Conservation (phyloP, 2,797 vertebrate genomes). For the Enteromius mattozi region DNA sequence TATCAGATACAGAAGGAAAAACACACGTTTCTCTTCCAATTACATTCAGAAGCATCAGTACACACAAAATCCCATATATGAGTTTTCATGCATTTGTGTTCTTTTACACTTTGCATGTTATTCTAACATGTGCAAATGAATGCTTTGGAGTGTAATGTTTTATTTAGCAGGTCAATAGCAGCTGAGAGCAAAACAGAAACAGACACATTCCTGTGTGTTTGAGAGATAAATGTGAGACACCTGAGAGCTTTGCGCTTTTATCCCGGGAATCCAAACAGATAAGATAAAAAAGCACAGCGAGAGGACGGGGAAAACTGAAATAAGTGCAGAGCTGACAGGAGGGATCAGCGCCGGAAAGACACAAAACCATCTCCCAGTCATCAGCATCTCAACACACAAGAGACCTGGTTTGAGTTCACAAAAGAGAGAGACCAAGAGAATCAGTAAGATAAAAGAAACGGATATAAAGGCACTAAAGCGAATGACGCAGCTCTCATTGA, state of each 20-base stretch:
- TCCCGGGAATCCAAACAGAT: slow-evolving; percentile 2
- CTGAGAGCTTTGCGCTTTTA: background rate
- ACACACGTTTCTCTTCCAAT: too few relatives aligned
- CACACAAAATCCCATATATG: background rate
- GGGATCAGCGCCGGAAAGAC: background rate
- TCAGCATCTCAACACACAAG: background rate
- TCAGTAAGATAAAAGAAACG: background rate
- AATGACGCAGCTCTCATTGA: background rate
- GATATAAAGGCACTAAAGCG: background rate
- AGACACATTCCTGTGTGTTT: background rate
- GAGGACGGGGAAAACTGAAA: background rate
- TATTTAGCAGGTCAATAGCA: background rate
- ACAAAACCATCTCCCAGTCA: background rate
- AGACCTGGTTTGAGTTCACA: background rate
- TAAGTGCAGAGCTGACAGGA: background rate
- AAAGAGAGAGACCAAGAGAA: background rate
- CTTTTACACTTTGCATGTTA: background rate
- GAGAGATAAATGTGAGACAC: background rate
- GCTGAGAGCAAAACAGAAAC: background rate
- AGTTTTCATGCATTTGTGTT: background rate
- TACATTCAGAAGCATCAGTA: background rate
- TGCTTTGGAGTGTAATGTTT: background rate
- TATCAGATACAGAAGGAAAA: background rate
- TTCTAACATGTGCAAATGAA: background rate
- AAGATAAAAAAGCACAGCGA: background rate